phyloP scores from a whole-genome alignment of 2,113 vertebrate species.

The Pseudonaja textilis region DNA sequence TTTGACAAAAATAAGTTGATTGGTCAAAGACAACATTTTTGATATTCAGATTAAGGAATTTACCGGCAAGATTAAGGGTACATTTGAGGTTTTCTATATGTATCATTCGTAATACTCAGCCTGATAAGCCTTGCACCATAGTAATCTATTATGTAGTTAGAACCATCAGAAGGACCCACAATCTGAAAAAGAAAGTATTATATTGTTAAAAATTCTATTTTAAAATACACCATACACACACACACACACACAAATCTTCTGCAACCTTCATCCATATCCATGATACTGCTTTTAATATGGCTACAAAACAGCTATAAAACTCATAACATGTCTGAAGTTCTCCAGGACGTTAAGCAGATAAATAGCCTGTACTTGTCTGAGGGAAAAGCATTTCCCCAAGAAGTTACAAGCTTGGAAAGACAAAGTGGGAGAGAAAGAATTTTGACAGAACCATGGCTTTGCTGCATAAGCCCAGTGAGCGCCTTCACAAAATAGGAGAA shows the following conservation, averaged over 20 bases:
- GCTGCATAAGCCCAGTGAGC: neutral
- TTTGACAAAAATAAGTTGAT: neutral
- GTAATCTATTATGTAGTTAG: constrained; percentile 97
- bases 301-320: neutral
- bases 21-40: neutral
- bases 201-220: neutral
- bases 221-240: neutral
- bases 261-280: neutral
- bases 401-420: neutral
- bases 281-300: neutral
- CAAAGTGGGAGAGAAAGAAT: neutral
- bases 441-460: neutral
- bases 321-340: neutral
- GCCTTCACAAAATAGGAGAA: neutral
- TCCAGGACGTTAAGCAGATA: neutral
- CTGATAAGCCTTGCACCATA: constrained; percentile 91
- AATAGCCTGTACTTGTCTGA: neutral
- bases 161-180: constrained; percentile 94
- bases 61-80: constrained; percentile 74
- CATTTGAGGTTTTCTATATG: constrained; percentile 91
- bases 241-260: neutral
- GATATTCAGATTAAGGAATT: constrained; percentile 32
- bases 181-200: constrained; percentile 73
- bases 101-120: constrained; percentile 90
- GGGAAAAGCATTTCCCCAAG: neutral